These are phyloP conservation scores for Panthera uncia DNA, from an alignment of 2,113 vertebrate genomes.

Conservation along the genomic window DNA sequence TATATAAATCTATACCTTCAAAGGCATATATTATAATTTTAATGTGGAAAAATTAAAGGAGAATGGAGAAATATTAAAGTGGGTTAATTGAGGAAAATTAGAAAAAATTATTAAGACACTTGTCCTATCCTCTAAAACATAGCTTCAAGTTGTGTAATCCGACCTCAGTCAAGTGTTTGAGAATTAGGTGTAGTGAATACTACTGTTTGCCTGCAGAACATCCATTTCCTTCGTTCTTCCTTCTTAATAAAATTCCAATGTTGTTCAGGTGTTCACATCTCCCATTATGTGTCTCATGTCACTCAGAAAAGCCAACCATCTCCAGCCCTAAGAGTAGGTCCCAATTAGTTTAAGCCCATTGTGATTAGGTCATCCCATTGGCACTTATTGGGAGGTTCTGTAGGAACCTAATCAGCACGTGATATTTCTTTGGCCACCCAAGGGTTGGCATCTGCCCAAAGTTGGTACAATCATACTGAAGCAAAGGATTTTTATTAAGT, in stretches of 20 bases:
- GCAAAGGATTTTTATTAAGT: background rate
- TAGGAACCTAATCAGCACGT: background rate
- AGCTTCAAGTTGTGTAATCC: background rate
- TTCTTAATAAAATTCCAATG: background rate
- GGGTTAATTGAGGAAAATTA: background rate
- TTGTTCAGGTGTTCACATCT: background rate
- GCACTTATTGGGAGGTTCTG: background rate
- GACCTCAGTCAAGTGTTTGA: background rate
- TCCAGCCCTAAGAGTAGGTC: background rate
- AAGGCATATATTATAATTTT: background rate
- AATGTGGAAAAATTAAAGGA: background rate
- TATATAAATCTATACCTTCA: background rate
- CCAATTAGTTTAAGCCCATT: background rate
- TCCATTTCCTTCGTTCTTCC: background rate
- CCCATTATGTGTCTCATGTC: background rate
- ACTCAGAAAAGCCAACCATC: background rate
- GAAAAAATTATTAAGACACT: background rate
- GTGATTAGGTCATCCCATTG: background rate
- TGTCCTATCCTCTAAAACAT: background rate
- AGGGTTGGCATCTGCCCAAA: background rate
- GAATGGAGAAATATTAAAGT: background rate
- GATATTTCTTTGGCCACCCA: background rate
- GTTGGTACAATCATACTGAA: background rate
- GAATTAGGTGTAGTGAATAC: background rate
- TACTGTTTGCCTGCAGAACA: background rate